Evolutionary conservation across 2,888 invertebrate genomes (phyloP).

Genomic region (Xanthia togata): DNA sequence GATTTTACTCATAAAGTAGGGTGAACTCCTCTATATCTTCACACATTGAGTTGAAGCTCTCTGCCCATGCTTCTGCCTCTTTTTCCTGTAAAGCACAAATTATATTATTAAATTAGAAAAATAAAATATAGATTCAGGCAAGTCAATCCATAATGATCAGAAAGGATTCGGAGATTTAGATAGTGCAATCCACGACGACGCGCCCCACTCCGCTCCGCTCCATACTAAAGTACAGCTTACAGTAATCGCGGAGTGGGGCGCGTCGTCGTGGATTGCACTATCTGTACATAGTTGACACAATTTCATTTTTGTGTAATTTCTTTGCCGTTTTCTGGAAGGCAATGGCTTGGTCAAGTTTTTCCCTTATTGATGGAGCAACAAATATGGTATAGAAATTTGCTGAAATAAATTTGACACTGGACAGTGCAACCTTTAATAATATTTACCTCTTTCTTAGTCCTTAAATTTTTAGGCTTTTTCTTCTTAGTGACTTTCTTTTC

Average conservation of each 20-base stretch:
- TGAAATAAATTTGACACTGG: no score
- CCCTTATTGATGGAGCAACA: no score
- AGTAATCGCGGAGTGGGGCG: no score
- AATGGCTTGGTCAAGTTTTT: no score
- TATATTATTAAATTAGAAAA: background rate
- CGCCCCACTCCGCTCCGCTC: no score
- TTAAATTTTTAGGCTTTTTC: slow-evolving; percentile 75
- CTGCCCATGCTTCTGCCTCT: slow-evolving; percentile 89
- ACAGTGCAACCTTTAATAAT: background rate
- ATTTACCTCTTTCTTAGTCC: slow-evolving; percentile 85
- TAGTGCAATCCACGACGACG: no score
- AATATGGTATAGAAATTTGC: no score
- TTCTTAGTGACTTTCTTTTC: slow-evolving; percentile 77
- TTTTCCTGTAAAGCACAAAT: slow-evolving; percentile 83
- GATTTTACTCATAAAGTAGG: slow-evolving; percentile 81
- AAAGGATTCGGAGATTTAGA: no score
- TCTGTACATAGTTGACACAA: no score
- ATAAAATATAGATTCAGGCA: background rate
- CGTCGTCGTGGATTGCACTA: no score
- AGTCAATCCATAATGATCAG: background rate
- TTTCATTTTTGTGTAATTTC: background rate
- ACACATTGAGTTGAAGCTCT: slow-evolving; percentile 90
- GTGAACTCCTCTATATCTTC: slow-evolving; percentile 89
- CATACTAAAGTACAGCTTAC: no score
- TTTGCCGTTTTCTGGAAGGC: no score